Evolutionary conservation across 1,140 invertebrate genomes (phyloP).

Genomic region (Apolygus lucorum): DNA sequence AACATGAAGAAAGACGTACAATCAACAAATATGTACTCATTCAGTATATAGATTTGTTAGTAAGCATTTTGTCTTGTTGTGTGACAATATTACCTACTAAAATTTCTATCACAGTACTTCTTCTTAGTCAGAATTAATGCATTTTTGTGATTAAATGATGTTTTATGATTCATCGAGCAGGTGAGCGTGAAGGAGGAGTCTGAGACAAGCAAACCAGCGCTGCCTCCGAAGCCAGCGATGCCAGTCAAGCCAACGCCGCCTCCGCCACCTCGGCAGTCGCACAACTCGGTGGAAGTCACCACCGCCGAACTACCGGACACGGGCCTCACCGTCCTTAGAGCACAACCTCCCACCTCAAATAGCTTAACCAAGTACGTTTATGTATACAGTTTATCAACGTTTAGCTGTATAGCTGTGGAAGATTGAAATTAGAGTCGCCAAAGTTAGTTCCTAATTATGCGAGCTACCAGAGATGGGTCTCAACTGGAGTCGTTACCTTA

Average conservation of each 20-base stretch:
- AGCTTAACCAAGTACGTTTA: not conserved
- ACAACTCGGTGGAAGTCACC: conserved; percentile 19
- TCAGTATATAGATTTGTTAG: too few species aligned
- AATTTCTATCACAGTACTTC: not conserved
- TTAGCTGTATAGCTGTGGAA: too few species aligned
- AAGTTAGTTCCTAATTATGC: too few species aligned
- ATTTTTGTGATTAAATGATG: not conserved
- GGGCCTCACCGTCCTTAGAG: not conserved
- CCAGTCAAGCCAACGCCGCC: conserved; percentile 40
- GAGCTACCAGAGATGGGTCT: too few species aligned
- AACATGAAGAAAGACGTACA: too few species aligned
- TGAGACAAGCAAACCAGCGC: conserved; percentile 49
- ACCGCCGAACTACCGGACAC: conserved; percentile 3
- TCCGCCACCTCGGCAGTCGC: conserved; percentile 44
- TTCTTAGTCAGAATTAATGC: not conserved
- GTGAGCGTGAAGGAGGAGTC: conserved; percentile 31
- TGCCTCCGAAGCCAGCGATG: conserved; percentile 62
- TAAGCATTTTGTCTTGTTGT: not conserved
- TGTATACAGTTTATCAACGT: conserved; percentile 5
- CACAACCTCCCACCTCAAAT: not conserved
- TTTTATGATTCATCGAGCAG: conserved; percentile 21
- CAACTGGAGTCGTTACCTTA: too few species aligned
- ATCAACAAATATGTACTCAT: too few species aligned
- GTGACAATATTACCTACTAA: conserved; percentile 9
- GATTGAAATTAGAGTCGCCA: too few species aligned